Evolutionary conservation across 2,113 vertebrate genomes (phyloP).

Genomic region (Larimichthys crocea): DNA sequence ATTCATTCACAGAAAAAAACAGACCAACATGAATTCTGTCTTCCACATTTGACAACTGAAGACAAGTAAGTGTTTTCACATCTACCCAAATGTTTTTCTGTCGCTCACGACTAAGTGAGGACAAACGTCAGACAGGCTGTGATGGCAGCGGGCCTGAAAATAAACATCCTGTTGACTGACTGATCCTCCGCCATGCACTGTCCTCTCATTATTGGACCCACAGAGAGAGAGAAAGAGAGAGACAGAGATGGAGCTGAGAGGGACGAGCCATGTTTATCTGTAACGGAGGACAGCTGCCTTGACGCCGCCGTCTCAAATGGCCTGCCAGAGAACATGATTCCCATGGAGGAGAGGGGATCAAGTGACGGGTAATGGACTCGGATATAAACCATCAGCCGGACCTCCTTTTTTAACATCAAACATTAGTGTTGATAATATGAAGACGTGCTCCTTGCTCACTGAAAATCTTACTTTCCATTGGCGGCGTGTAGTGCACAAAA

Average conservation of each 20-base stretch:
- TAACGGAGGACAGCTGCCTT: slow-evolving; percentile 63
- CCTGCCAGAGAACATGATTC: slow-evolving; percentile 68
- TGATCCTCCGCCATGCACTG: slow-evolving; percentile 28
- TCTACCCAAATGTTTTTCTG: slow-evolving; percentile 8
- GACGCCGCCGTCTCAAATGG: slow-evolving; percentile 66
- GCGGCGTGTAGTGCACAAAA: neutral
- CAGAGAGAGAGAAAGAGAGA: slow-evolving; percentile 31
- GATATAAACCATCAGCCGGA: slow-evolving; percentile 59
- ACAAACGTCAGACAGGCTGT: neutral
- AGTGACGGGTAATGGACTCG: slow-evolving; percentile 60
- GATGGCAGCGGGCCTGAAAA: slow-evolving; percentile 28
- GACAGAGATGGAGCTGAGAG: slow-evolving; percentile 44
- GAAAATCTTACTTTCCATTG: neutral
- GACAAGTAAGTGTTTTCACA: neutral
- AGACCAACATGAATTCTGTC: neutral
- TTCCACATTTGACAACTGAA: neutral
- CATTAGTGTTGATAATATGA: slow-evolving; percentile 19
- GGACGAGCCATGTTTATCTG: slow-evolving; percentile 57
- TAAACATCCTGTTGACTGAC: slow-evolving; percentile 46
- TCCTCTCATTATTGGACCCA: slow-evolving; percentile 54
- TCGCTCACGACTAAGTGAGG: too few relatives aligned
- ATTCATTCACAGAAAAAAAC: slow-evolving; percentile 46
- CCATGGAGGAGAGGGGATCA: slow-evolving; percentile 55
- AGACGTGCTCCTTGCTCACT: slow-evolving; percentile 1
- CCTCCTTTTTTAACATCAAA: slow-evolving; percentile 5